phyloP scores from a whole-genome alignment of 30 jellyfish, hydroid and myxozoan species.

The Mastigias papua region DNA sequence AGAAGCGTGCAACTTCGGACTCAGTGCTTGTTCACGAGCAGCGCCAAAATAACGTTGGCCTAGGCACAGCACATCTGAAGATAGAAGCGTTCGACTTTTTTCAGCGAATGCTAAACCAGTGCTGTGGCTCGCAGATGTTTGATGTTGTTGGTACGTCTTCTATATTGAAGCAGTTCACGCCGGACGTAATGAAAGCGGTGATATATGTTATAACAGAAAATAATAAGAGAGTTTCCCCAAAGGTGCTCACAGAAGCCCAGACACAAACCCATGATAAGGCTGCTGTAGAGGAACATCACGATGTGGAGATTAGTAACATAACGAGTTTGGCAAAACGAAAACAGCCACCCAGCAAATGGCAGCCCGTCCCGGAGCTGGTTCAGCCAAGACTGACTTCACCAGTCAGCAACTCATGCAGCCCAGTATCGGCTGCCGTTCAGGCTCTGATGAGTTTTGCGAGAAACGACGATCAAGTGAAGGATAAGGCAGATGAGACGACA shows the following conservation, averaged over 20 bases:
- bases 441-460: slow-evolving; percentile 92
- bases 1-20: slow-evolving; percentile 47
- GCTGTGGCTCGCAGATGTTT: slow-evolving; percentile 66
- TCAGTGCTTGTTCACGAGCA: neutral
- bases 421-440: slow-evolving; percentile 97
- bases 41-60: too few species aligned
- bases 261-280: slow-evolving; percentile 18
- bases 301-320: slow-evolving; percentile 68
- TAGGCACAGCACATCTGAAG: slow-evolving; percentile 51
- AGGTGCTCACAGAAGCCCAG: slow-evolving; percentile 6
- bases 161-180: slow-evolving; percentile 83
- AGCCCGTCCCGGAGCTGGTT: slow-evolving; percentile 73
- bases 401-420: slow-evolving; percentile 91
- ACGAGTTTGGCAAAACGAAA: slow-evolving; percentile 42
- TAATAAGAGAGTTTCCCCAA: slow-evolving; percentile 17
- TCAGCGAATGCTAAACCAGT: slow-evolving; percentile 76
- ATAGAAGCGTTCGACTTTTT: slow-evolving; percentile 90
- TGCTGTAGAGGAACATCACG: slow-evolving; percentile 46
- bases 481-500: neutral
- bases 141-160: slow-evolving; percentile 83
- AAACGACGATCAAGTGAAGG: slow-evolving; percentile 13
- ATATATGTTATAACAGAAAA: slow-evolving; percentile 66
- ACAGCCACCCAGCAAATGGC: slow-evolving; percentile 16
- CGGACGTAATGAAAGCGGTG: slow-evolving; percentile 78
- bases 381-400: slow-evolving; percentile 83